Evolutionary conservation across 2,797 vertebrate genomes (phyloP).

Genomic region (Helarctos malayanus): DNA sequence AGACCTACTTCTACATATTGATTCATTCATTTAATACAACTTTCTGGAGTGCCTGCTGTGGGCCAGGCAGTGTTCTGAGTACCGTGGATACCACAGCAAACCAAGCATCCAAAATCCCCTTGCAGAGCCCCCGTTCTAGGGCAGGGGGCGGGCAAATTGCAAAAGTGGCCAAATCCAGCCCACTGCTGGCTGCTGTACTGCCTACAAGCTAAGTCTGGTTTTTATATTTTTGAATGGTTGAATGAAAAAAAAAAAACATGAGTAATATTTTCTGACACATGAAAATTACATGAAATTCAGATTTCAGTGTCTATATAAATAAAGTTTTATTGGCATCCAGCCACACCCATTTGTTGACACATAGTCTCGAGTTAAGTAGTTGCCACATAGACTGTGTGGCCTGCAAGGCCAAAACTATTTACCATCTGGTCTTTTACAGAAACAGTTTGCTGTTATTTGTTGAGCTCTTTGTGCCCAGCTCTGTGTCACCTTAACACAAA

Average conservation of each 20-base stretch:
- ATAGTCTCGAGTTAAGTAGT: conserved; percentile 23
- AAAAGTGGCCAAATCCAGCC: too few species aligned
- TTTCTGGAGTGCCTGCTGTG: neutral
- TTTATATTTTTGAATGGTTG: neutral
- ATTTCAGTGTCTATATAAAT: conserved; percentile 26
- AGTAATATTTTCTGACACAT: conserved; percentile 15
- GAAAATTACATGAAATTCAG: conserved; percentile 42
- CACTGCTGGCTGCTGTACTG: neutral
- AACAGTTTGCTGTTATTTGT: neutral
- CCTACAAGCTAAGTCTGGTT: neutral
- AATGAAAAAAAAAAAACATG: neutral
- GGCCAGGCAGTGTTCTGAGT: neutral
- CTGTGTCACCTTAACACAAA: neutral
- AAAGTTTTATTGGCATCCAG: conserved; percentile 45
- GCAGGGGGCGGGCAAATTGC: neutral
- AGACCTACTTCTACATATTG: neutral
- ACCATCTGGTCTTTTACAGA: neutral
- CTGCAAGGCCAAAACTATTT: conserved; percentile 45
- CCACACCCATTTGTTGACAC: neutral
- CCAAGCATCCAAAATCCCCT: neutral
- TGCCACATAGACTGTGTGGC: conserved; percentile 12
- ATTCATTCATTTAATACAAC: neutral
- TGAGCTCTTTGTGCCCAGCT: neutral
- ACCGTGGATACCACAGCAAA: neutral
- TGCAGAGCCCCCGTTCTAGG: neutral